Base-by-base conservation (phyloP, 1,140 invertebrate genomes). In the Condylostylus longicornis region DNA sequence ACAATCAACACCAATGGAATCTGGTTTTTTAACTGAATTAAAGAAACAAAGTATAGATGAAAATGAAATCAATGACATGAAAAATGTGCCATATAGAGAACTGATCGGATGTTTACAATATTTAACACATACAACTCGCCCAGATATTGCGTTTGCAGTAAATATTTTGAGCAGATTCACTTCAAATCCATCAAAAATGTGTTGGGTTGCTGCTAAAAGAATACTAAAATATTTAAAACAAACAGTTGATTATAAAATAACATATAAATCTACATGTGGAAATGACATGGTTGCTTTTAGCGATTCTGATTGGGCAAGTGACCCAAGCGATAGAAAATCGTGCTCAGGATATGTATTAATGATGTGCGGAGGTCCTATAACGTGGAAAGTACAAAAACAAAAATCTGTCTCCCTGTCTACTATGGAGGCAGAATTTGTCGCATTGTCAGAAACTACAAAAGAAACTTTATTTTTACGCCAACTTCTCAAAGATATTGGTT, bases 291-390 rank as follows among this genome's bases (percentile, higher is more conserved):
- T 33, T 34, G 46, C 51, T 28, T 46, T 46, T 41, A 40, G 55
- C 54, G 28, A 67, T 38, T 45, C 62, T 14, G 64, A 66, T 38
- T 65, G 49, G 46, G 62, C 55, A 13, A 48, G 48, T 17, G 49
- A 57, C 45, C 32, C 42, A 20, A 36, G 53, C 10, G 43, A 46
- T 25, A 42, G 62, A 38, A 54, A 52, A 40, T 64, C 56, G 9
- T 54, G 41, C 6, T 47, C 48, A 18, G 61, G 62, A 13, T 56
- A 49, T 42, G 39, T 61, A 7, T 60, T 59, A 42, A 38, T 49
- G 10, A 33, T 56, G 32, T 43, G 39, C 27, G 43, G 32, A 19
- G 41, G 38, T 18, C 32, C 47, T 28, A 42, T 57, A 37, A 46
- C 46, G 15, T 60, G 51, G 53, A 33, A 37, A n/a, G 51, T 43